These are phyloP conservation scores for Orthonychiurus folsomi DNA, from an alignment of 2,888 invertebrate species.

Conservation along the genomic window DNA sequence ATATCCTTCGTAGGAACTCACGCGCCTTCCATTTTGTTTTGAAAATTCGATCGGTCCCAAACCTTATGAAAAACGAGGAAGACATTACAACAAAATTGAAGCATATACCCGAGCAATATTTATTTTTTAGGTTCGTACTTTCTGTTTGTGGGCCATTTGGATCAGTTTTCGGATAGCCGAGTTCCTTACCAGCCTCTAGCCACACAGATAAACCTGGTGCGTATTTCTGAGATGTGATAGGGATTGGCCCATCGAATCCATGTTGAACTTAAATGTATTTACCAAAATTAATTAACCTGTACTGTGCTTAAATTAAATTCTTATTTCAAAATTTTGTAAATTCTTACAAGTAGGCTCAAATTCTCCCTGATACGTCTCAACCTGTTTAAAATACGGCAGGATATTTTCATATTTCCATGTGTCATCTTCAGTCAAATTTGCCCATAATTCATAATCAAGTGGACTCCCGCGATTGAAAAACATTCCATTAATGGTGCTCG, in stretches of 20 bases:
- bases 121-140: constrained; percentile 10
- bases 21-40: constrained; percentile 16
- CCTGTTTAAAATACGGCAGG: constrained; percentile 15
- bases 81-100: constrained; percentile 1
- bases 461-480: constrained; percentile 25
- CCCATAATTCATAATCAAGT: constrained; percentile 21
- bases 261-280: constrained; percentile 15
- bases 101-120: neutral
- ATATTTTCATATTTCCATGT: constrained; percentile 19
- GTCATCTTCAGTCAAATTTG: constrained; percentile 16
- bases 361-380: constrained; percentile 19
- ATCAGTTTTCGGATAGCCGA: constrained; percentile 18
- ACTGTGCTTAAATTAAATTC: neutral
- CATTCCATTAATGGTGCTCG: constrained; percentile 22
- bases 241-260: constrained; percentile 15
- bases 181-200: constrained; percentile 20
- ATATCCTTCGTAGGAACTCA: constrained; percentile 19
- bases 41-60: constrained; percentile 20
- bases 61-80: constrained; percentile 18
- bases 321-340: neutral
- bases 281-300: constrained; percentile 4
- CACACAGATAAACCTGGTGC: constrained; percentile 14
- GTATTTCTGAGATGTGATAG: constrained; percentile 15
- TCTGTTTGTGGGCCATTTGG: constrained; percentile 25
- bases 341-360: constrained; percentile 7